A percentile compares a stretch with the other conserved stretches of the same genome.
phyloP scores from a whole-genome alignment of 2,888 invertebrate genomes.

The Caenorhabditis auriculariae region DNA sequence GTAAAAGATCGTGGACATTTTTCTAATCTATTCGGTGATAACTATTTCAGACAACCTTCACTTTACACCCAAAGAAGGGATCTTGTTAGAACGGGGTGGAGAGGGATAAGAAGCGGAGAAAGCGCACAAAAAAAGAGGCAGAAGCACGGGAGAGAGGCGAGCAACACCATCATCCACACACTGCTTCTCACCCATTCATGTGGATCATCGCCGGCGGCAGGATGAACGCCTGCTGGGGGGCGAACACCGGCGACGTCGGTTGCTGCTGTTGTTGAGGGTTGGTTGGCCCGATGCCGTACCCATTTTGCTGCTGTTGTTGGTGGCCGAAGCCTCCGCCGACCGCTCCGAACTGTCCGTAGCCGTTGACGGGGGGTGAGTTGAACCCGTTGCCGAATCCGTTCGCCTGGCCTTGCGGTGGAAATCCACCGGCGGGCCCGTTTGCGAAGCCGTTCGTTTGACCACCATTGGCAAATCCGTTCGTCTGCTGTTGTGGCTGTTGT shows the following conservation, averaged over 20 bases:
- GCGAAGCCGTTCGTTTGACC: neutral
- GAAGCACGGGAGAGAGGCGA: constrained; percentile 17
- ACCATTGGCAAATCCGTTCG: constrained; percentile 4
- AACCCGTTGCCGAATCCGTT: no score
- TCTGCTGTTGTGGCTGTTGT: constrained; percentile 7
- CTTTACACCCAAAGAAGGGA: neutral
- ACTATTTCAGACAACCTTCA: no score
- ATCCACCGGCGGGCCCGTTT: no score
- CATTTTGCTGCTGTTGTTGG: constrained; percentile 7
- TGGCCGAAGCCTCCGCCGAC: neutral
- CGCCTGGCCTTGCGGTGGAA: no score
- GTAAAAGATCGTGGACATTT: no score
- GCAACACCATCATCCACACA: constrained; percentile 17
- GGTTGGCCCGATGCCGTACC: constrained; percentile 27
- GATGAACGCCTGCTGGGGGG: constrained; percentile 13
- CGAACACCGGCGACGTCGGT: constrained; percentile 14
- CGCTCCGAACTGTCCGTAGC: no score
- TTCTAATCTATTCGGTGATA: neutral
- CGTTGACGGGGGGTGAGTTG: no score
- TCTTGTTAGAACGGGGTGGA: neutral
- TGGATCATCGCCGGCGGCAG: constrained; percentile 9
- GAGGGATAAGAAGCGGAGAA: neutral
- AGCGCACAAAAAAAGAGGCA: constrained; percentile 1
- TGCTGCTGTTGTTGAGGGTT: constrained; percentile 12
- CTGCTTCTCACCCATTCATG: constrained; percentile 29